A percentile compares a stretch with the other conserved stretches of the same genome.
These are phyloP conservation scores for Arenicola marina DNA, from an alignment of 2,888 invertebrate genomes.

Conservation along the genomic window DNA sequence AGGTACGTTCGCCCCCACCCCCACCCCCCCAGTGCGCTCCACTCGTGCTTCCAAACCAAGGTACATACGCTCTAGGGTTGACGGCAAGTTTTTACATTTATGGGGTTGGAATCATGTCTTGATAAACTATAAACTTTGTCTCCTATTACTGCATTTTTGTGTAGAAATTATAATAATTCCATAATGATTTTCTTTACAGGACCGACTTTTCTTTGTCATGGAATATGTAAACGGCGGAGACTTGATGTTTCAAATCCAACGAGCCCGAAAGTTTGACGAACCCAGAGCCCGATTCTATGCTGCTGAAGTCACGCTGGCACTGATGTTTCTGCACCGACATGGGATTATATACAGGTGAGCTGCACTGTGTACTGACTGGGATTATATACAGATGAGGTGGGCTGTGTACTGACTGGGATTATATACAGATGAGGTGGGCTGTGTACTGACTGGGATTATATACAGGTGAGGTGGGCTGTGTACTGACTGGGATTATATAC, in stretches of 20 bases:
- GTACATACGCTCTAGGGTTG: too few species aligned
- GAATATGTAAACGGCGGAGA: slow-evolving; percentile 93
- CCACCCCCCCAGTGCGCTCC: slow-evolving; percentile 95
- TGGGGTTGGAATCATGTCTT: too few species aligned
- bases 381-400: too few species aligned
- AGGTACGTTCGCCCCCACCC: slow-evolving; percentile 70
- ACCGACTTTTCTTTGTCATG: slow-evolving; percentile 98
- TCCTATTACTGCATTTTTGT: too few species aligned
- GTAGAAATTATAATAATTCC: too few species aligned
- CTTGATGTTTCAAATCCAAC: slow-evolving; percentile 98
- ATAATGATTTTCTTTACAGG: slow-evolving; percentile 62
- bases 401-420: too few species aligned
- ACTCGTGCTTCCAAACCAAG: slow-evolving; percentile 95
- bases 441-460: too few species aligned
- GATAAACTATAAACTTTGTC: too few species aligned
- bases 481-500: too few species aligned
- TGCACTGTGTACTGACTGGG: slow-evolving; percentile 7
- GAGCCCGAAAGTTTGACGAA: slow-evolving; percentile 97
- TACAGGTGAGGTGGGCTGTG: too few species aligned
- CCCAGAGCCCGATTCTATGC: slow-evolving; percentile 93
- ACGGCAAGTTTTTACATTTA: too few species aligned
- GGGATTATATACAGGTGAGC: slow-evolving; percentile 89
- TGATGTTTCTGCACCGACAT: slow-evolving; percentile 95
- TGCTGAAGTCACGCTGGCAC: slow-evolving; percentile 95
- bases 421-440: too few species aligned